Evolutionary conservation across 2,888 invertebrate genomes (phyloP).

Genomic region (Ecliptopera silaceata): DNA sequence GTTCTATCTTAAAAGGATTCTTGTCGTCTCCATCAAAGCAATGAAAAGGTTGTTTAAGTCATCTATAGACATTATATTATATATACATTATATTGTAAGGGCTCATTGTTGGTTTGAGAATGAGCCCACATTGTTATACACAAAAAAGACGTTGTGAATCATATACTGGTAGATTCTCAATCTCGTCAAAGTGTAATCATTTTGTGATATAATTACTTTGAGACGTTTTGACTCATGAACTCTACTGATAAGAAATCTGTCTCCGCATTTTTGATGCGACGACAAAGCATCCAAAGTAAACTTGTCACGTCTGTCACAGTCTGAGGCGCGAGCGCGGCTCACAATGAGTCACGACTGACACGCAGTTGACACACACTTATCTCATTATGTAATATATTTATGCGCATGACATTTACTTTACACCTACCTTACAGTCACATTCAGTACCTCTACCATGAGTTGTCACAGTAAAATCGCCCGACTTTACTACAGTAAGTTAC

Average conservation of each 20-base stretch:
- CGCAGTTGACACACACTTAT: background rate
- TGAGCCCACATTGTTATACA: background rate
- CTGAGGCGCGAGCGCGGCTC: background rate
- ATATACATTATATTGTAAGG: background rate
- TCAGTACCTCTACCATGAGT: too few species aligned
- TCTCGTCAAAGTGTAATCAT: background rate
- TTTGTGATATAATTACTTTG: too few species aligned
- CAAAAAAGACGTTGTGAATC: background rate
- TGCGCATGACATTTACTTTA: too few species aligned
- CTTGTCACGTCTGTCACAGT: background rate
- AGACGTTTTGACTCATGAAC: background rate
- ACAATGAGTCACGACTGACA: background rate
- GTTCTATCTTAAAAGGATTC: slow-evolving; percentile 8
- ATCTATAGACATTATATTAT: background rate
- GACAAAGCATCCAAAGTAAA: background rate
- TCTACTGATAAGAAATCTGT: background rate
- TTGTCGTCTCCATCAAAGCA: slow-evolving; percentile 10
- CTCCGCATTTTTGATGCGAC: too few species aligned
- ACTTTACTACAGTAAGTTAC: too few species aligned
- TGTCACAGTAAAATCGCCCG: too few species aligned
- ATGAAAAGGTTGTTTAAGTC: slow-evolving; percentile 7
- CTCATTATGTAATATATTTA: too few species aligned
- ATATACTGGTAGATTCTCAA: background rate
- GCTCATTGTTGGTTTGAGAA: slow-evolving; percentile 2
- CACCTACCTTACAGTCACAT: too few species aligned